Evolutionary conservation across 2,113 vertebrate genomes (phyloP).

Genomic region (Rissa tridactyla): DNA sequence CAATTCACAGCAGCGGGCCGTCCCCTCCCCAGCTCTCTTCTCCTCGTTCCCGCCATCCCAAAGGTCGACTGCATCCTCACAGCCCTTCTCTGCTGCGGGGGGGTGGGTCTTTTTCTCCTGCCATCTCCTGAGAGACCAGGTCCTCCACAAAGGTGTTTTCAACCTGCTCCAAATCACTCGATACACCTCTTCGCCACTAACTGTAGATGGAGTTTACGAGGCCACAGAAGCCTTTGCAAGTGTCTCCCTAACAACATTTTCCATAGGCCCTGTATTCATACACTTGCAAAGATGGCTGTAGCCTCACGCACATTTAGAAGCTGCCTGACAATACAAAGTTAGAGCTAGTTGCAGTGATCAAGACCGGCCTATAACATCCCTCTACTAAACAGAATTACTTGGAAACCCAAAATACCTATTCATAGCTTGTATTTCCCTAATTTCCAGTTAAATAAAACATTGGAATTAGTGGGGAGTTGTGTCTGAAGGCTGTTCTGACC

Average conservation of each 20-base stretch:
- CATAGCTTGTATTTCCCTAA: not conserved
- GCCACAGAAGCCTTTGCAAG: not conserved
- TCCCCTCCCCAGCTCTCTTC: not conserved
- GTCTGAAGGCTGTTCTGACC: not conserved
- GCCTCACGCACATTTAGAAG: not conserved
- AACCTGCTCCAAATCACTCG: not conserved
- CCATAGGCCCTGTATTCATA: not conserved
- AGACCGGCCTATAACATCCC: not conserved
- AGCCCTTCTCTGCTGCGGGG: not conserved
- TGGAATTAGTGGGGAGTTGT: not conserved
- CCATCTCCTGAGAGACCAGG: fast-evolving
- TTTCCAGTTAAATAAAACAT: not conserved
- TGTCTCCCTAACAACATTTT: too few species aligned
- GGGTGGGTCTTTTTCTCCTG: too few species aligned
- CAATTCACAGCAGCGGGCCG: fast-evolving
- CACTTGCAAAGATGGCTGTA: not conserved
- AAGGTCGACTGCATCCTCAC: not conserved
- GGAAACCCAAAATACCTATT: not conserved
- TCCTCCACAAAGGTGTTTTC: not conserved
- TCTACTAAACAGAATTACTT: not conserved
- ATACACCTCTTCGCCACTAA: not conserved
- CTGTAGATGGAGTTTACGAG: fast-evolving
- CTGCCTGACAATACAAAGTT: fast-evolving
- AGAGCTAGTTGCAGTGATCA: not conserved
- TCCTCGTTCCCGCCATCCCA: not conserved